Evolutionary conservation across 2,888 invertebrate species (phyloP), one percentile per base, ranked within the genome.

Genomic region (Sphaerophoria rueppellii): DNA sequence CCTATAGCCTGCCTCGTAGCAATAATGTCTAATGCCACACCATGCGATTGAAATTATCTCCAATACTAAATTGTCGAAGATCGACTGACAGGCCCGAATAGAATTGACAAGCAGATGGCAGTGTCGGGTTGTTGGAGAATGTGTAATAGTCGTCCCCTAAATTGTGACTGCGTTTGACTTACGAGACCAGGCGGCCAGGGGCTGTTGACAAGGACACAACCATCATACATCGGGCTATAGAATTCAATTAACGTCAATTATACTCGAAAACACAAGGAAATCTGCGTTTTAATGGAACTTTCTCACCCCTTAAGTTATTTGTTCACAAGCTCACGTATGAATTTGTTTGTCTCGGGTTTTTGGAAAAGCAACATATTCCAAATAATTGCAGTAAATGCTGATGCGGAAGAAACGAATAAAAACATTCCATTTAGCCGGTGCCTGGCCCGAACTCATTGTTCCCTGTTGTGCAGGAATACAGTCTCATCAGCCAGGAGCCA

Each of bases 201-300:
- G 71, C 48, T 2, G 60, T 12, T 72, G 75, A 76, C 79, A 79
- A 34, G 58, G 79, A 69, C 6, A 43, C 14, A 6, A 57, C 34
- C 12, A 75, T 80, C 75, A 61, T 75, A 72, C 72, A 71, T 35
- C 69, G 75, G 77, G 60, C 73, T 72, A 77, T 77, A 70, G 77
- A 85, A 85, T 85, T 85, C 85, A 85, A 85, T 85, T 85, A 85
- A 85, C 77, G 80, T 85, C 85, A 85, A 85, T 85, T 85, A 67
- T 67, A 77, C 73, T 77, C 63, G 60, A 77, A 80, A 81, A 81
- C 73, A 85, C 81, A 85, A 85, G 73, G 69, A 80, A 85, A 80
- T 79, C 76, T 85, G 85, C 85, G 63, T 77, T 77, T 85, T 81
- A 85, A 85, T 81, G 85, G 85, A 85, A 73, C 85, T 37, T 40